Base-by-base conservation (phyloP, 2,113 vertebrate genomes). In the Menidia beryllina region DNA sequence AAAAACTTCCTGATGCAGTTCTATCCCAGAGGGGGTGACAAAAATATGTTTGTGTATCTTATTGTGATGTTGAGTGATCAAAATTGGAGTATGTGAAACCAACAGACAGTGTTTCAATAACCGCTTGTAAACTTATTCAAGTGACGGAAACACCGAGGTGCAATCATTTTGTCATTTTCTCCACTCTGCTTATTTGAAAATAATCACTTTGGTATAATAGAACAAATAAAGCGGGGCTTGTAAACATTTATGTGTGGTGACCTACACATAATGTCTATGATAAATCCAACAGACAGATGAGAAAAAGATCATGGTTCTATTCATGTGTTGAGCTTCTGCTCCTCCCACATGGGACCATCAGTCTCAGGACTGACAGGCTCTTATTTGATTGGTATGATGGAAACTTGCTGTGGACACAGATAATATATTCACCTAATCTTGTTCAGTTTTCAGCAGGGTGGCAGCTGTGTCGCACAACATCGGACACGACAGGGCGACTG, bases 361-460 rank as follows among this genome's bases (percentile, higher is more conserved):
- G 55, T 36, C 63, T 77, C 63, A 55, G 47, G 26, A 30, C 45
- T 23, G 65, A 68, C 59, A 36, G 21, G 53, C 50, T 41, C 7
- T 52, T 50, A 43, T 85, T 65, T 77, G 54, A 82, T 69, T 56
- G 47, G 41, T 19, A 14, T 81, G 83, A 79, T 50, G 71, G 36
- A 65, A 62, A 45, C 55, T 48, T 82, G 25, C 12, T 30, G 34
- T 73, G 39, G 39, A 64, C 23, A 64, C n/a, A 59, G 38, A 64
- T 34, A 58, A 77, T 60, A 24, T 51, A 53, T 75, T 71, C 64
- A 51, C 20, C 48, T 66, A 5, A 79, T 81, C 63, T 77, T n/a
- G 30, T 68, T 48, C 36, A 39, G 34, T 65, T 53, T 68, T 34
- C 63, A 66, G 2, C 25, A 2, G 67, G 4, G 25, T 30, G 14